Evolutionary conservation across 2,113 vertebrate species (phyloP), one percentile per base, ranked within the genome.

Genomic region (Lampris megalopsis): DNA sequence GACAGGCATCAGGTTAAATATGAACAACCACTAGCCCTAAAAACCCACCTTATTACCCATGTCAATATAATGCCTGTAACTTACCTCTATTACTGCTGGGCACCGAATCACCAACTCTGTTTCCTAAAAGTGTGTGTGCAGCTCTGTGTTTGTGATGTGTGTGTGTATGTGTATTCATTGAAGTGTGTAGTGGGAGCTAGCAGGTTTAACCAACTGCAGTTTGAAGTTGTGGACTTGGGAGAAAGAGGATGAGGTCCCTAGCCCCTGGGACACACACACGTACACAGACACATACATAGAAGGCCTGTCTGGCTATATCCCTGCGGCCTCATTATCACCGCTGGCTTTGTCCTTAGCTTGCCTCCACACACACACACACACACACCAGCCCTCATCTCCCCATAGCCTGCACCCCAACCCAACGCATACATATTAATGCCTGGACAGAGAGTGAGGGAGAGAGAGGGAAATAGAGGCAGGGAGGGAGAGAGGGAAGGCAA

Each of bases 341-440:
- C 88, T 92, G 90, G 91, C 91, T 91, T 92, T 92, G 90, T 92
- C 91, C 91, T 92, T 82, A 89, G 83, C 80, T 89, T 81, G 79
- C 91, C 88, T 89, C 73, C 77, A 75, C 77, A 84, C 80, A 90
- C 81, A 78, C 80, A 87, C 63, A 71, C 72, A 81, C 84, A 80
- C 73, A 86, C 87, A 84, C 71, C 72, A 87, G 84, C 84, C 90
- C 85, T 88, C 83, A 80, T 87, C 86, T 88, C 89, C 91, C 90
- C 88, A 91, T 87, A 90, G 91, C 88, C 90, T 87, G 85, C 86
- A 86, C 89, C 80, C 86, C 88, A 82, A 84, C 83, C 87, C 84
- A 86, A 80, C 71, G 53, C 93, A 94, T 94, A 93, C 93, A 94
- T 94, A 94, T 94, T 94, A 92, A 95, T 93, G 90, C 79, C 84